Evolutionary conservation across 2,888 invertebrate genomes (phyloP), one percentile per base, ranked within the genome.

Genomic region (Ochropleura leucogaster): DNA sequence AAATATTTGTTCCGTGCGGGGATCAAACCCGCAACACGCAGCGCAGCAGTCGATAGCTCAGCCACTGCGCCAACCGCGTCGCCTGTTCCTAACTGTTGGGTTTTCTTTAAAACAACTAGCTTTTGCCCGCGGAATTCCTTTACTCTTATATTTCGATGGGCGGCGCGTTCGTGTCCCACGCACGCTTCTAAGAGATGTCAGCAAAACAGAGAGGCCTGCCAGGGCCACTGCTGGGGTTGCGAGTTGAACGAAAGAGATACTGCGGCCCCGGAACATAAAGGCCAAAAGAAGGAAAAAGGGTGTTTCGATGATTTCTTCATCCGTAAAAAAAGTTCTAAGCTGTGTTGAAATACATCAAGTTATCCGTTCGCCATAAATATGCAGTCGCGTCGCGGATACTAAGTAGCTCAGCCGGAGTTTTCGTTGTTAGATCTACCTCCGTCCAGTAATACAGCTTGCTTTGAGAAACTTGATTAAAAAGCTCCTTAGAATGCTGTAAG

Each of bases 381-480:
- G 71, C 51, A 9, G 44, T 30, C 30, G 30, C 42, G 42, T 44
- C 60, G 60, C 60, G 75, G 63, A 65, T 65, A 79, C 55, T 18
- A 8, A n/a, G 65, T 44, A 66, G 51, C 76, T 74, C 64, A 78
- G n/a, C 16, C 64, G 62, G 46, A 47, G 69, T 72, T 71, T 84
- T 55, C 44, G 47, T 40, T 65, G 57, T 71, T 68, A 57, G 20
- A 55, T 42, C 49, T 60, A 3, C 4, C 30, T 30, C 30, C 30
- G 3, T 30, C 30, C 44, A 14, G 63, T 74, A 40, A 59, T 53
- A 57, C 51, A 42, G 10, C 46, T 65, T 63, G 18, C 51, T 53
- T 59, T 67, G 16, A 40, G 18, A 49, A 57, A 20, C 66, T 67
- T 82, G 44, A 79, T 79, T 72, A 55, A 72, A 79, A 64, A 40